Percentiles rank a stretch among this genome's conserved stretches.
These are phyloP conservation scores for Sweltsa coloradensis DNA, from an alignment of 1,140 invertebrate species.

Conservation along the genomic window DNA sequence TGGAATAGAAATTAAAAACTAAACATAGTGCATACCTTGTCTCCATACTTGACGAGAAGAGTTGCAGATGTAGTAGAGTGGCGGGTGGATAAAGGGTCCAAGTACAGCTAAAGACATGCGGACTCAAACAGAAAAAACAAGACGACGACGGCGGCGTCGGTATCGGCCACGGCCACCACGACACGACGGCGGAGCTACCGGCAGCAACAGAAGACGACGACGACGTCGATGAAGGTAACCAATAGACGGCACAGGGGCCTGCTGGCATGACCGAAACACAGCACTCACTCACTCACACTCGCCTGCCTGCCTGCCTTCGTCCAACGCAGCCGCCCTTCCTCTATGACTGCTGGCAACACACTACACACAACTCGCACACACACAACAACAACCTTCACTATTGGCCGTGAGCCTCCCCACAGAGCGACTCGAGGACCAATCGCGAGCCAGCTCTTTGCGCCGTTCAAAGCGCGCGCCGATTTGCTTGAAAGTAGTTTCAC, in stretches of 20 bases:
- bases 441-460: neutral
- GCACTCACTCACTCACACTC: neutral
- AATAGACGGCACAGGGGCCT: conserved; percentile 7
- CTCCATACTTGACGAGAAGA: conserved; percentile 7
- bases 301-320: neutral
- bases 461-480: neutral
- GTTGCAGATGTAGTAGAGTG: conserved; percentile 6
- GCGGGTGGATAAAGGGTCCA: conserved; percentile 8
- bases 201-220: neutral
- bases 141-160: neutral
- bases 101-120: conserved; percentile 7
- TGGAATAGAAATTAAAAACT: no score
- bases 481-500: neutral
- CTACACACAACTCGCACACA: neutral
- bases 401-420: neutral
- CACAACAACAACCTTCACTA: neutral
- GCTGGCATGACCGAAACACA: conserved; percentile 7
- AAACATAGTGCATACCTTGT: no score
- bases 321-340: neutral
- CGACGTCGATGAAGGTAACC: conserved; percentile 3
- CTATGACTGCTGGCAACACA: neutral
- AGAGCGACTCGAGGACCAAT: neutral
- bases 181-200: neutral
- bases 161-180: neutral
- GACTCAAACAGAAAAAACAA: conserved; percentile 6